Percentiles rank a stretch among this genome's conserved stretches.
Evolutionary conservation across 2,113 vertebrate genomes (phyloP).

Genomic region (Petroica traversi): DNA sequence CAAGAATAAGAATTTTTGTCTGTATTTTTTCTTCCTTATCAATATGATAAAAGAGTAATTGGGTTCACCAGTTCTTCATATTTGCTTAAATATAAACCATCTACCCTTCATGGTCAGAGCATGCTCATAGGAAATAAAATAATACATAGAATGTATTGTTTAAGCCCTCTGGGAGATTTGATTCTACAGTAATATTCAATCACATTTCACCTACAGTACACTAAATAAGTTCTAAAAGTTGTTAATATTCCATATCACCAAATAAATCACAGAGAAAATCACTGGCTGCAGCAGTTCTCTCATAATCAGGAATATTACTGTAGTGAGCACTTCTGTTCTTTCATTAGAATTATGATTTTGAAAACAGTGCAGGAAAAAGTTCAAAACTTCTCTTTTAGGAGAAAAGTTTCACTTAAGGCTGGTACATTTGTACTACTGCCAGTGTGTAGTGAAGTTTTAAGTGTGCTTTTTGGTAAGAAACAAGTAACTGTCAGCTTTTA

Average conservation of each 20-base stretch:
- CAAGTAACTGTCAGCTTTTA: not conserved
- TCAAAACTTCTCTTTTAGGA: not conserved
- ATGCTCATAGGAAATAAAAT: not conserved
- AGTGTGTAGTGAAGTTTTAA: not conserved
- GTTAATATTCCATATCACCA: not conserved
- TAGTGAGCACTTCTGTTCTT: not conserved
- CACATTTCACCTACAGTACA: not conserved
- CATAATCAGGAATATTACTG: not conserved
- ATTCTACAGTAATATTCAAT: not conserved
- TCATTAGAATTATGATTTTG: not conserved
- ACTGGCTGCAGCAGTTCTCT: not conserved
- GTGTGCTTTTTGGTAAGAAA: not conserved
- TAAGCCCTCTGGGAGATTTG: not conserved
- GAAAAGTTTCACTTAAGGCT: not conserved
- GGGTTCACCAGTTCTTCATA: not conserved
- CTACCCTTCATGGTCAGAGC: not conserved
- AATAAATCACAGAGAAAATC: not conserved
- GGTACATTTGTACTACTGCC: not conserved
- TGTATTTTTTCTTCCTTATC: not conserved
- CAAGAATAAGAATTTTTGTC: not conserved
- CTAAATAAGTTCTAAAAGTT: not conserved
- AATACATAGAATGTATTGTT: conserved; percentile 2
- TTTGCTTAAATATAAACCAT: not conserved
- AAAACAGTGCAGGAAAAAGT: not conserved
- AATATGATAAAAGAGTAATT: not conserved